Conservation (phyloP, 2,888 invertebrate genomes). For the Dyspetes luteomarginatus region DNA sequence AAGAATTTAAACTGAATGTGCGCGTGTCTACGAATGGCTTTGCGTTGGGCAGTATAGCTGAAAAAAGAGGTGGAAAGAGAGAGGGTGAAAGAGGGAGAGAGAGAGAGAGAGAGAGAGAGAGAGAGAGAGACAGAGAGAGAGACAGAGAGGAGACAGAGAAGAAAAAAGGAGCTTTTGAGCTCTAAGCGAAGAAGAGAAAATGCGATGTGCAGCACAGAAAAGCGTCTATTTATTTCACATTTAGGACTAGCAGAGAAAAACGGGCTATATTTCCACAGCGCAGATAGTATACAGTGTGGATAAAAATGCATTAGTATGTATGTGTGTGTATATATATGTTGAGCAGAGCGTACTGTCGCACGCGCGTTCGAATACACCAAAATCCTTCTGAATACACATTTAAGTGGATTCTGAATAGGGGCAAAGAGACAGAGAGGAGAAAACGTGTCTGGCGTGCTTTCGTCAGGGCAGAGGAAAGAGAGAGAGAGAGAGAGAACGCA, state of each 20-base stretch:
- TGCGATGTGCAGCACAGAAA: conserved; percentile 51
- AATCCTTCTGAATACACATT: conserved; percentile 67
- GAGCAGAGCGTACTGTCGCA: conserved; percentile 21
- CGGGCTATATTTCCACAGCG: conserved; percentile 30
- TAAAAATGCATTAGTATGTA: conserved; percentile 32
- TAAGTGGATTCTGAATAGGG: conserved; percentile 62
- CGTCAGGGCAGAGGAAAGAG: too few species aligned
- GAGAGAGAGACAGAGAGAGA: not conserved
- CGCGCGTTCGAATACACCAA: conserved; percentile 55
- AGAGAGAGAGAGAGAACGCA: conserved; percentile 28
- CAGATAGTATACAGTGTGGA: conserved; percentile 39
- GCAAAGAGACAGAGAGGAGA: conserved; percentile 35
- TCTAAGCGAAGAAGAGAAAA: too few species aligned
- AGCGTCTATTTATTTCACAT: conserved; percentile 73
- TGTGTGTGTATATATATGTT: conserved; percentile 12
- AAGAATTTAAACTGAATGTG: conserved; percentile 69
- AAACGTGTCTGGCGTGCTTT: conserved; percentile 19
- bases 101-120: not conserved
- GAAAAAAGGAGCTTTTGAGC: conserved; percentile 50
- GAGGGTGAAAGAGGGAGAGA: not conserved
- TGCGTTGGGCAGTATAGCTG: conserved; percentile 49
- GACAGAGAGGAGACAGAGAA: too few species aligned
- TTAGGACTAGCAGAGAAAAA: conserved; percentile 65
- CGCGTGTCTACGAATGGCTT: too few species aligned
- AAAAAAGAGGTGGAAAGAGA: too few species aligned